Base-by-base conservation (phyloP, 2,888 invertebrate species). In the Drosophila helvetica region DNA sequence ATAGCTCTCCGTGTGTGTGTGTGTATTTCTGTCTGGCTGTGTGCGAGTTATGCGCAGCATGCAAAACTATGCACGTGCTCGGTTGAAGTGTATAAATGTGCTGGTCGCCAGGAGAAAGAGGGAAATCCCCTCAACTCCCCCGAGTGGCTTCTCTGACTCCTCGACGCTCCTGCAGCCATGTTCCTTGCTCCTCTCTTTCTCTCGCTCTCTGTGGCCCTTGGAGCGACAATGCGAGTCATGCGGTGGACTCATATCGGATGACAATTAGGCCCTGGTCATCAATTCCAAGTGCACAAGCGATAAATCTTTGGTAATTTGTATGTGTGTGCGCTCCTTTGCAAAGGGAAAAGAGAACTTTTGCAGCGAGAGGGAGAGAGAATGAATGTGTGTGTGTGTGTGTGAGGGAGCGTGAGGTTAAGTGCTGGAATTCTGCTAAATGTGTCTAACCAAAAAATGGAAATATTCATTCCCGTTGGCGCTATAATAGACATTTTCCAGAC, bases 261-360 rank as follows among this genome's bases (percentile, higher is more conserved):
- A 85, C 85, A 85, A 85, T 85, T 85, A 85, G 85, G 85, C 85
- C 88, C 85, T 89, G 85, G 85, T 88, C 85, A 85, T 85, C 89
- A 85, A 85, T 85, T 85, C 72, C 85, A 89, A 85, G 87, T 85
- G 85, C 85, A 89, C 89, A 89, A 74, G 88, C 85, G 89, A 85
- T 85, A 85, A 85, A 85, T 85, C 89, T 88, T 88, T 78, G 74
- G 89, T 85, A 89, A 89, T 89, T 66, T 85, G 88, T 85, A 69
- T 77, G 55, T 72, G 63, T 55, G 59, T n/a, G 54, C 27, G 60
- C 42, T 63, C 15, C 50, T 55, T 63, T 64, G 52, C 27, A n/a
- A 38, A 38, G n/a, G 33, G 33, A 38, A 38, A 38, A 38, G 54
- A 17, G 19, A 22, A 15, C 30, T 30, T 10, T 52, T 7, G 25